Base-by-base conservation (phyloP, 2,888 invertebrate species). In the Parnassius glacialis region DNA sequence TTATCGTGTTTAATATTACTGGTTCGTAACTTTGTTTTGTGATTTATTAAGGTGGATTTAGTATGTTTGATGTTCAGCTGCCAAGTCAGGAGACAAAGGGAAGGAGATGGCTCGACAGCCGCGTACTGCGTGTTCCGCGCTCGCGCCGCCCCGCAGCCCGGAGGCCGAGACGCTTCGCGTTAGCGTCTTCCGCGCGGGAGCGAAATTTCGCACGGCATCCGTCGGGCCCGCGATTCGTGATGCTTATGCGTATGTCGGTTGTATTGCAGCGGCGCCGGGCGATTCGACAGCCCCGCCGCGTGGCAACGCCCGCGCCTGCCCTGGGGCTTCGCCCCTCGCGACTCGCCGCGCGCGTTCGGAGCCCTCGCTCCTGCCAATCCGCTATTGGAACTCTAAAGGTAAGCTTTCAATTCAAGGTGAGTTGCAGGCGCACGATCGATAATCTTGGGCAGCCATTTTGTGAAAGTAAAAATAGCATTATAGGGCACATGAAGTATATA, bases 1-100 rank as follows among this genome's bases (percentile, higher is more conserved):
- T 87, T 87, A 80, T 78, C 87, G 90, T 90, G 90, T 87, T 81
- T 78, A 76, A 71, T 82, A 80, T 74, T 80, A 74, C 90, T 90
- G 90, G 90, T 90, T 86, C 90, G 90, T 90, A 90, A 90, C 90
- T 84, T 90, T 89, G 86, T 87, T 81, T 90, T 90, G 90, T 90
- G 90, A 83, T 88, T 83, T 81, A 78, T 83, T 90, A 86, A 87
- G 84, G 88, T 90, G 90, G 80, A 89, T 85, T 84, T 83, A 85
- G 80, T 83, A 84, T 85, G 77, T 81, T 83, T 84, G 83, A 81
- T 85, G 83, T 86, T 74, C 85, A 85, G 83, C 81, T 74, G 70
- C 68, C 75, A 63, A 59, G 73, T 67, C 67, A 68, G 73, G 72
- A 70, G 68, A 68, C 64, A 70, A 72, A 73, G 72, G 74, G 72